phyloP scores from a whole-genome alignment of 2,797 vertebrate genomes.

The Harpagifer antarcticus region DNA sequence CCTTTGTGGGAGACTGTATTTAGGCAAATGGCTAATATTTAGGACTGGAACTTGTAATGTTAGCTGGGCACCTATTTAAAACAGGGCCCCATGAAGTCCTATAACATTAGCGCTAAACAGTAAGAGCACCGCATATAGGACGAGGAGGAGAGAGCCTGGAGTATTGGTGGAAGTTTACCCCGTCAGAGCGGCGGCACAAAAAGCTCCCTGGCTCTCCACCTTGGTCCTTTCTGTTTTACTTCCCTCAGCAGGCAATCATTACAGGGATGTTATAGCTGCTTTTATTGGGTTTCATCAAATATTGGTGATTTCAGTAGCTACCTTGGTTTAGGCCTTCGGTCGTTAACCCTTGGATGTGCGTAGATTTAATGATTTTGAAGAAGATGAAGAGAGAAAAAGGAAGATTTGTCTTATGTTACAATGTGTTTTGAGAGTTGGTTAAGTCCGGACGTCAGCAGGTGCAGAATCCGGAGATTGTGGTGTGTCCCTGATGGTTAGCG shows the following conservation, averaged over 20 bases:
- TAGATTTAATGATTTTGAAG: neutral
- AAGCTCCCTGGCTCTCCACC: conserved; percentile 69
- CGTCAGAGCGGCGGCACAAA: conserved; percentile 67
- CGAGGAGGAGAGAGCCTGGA: conserved; percentile 64
- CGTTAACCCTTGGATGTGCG: neutral
- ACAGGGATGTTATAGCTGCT: conserved; percentile 34
- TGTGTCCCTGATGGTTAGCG: conserved; percentile 7
- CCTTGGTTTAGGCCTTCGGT: conserved; percentile 10
- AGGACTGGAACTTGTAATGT: conserved; percentile 88
- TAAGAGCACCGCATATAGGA: conserved; percentile 82
- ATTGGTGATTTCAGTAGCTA: neutral
- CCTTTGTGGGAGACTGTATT: conserved; percentile 88
- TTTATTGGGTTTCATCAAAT: neutral
- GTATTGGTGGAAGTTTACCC: conserved; percentile 58
- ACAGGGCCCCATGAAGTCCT: conserved; percentile 80
- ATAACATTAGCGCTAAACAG: conserved; percentile 87
- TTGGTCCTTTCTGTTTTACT: conserved; percentile 65
- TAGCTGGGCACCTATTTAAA: conserved; percentile 88
- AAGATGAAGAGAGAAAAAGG: neutral
- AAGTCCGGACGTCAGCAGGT: neutral
- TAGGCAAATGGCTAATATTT: conserved; percentile 90
- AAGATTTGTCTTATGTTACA: neutral
- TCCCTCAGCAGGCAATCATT: conserved; percentile 38
- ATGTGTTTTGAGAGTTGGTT: neutral
- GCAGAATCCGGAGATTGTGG: neutral